A percentile compares a stretch with the other conserved stretches of the same genome.
These are phyloP conservation scores for Taeniopygia guttata DNA, from an alignment of 2,797 vertebrate genomes.

Conservation along the genomic window DNA sequence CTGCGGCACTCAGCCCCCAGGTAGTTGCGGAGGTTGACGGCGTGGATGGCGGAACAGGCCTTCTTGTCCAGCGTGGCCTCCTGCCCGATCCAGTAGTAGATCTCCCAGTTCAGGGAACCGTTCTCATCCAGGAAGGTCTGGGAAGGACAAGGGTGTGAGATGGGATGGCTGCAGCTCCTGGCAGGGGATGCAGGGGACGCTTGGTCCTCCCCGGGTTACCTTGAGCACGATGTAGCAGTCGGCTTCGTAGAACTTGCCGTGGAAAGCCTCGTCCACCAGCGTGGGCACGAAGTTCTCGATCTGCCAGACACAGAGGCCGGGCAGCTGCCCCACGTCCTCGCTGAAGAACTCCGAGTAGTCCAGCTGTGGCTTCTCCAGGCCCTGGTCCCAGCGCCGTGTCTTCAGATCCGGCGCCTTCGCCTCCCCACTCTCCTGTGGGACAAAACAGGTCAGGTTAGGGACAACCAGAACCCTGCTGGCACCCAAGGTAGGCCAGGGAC, in stretches of 20 bases:
- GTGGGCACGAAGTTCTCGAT: constrained; percentile 95
- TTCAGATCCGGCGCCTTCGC: constrained; percentile 83
- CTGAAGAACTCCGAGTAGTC: constrained; percentile 96
- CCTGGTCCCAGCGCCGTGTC: constrained; percentile 90
- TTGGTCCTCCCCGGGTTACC: constrained; percentile 40
- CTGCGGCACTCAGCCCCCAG: constrained; percentile 92
- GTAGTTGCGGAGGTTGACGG: constrained; percentile 94
- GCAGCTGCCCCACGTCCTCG: constrained; percentile 90
- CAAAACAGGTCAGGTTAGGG: rapidly evolving
- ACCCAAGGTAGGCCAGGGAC: background rate
- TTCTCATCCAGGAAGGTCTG: constrained; percentile 93
- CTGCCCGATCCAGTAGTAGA: constrained; percentile 98
- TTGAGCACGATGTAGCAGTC: constrained; percentile 98
- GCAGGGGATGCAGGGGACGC: rapidly evolving
- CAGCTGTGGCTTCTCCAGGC: constrained; percentile 91
- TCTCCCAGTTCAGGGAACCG: constrained; percentile 88
- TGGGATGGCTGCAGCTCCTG: rapidly evolving
- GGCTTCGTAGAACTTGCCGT: constrained; percentile 95
- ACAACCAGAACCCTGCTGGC: rapidly evolving
- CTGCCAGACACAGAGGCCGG: constrained; percentile 90
- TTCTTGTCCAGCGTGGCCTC: constrained; percentile 96
- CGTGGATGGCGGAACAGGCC: constrained; percentile 92
- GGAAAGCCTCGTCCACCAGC: constrained; percentile 88
- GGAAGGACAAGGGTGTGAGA: background rate
- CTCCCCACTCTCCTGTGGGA: constrained; percentile 83